Evolutionary conservation across 23 tunicate genomes (phyloP), one percentile per base, ranked within the genome.

Genomic region (Ascidia mentula): DNA sequence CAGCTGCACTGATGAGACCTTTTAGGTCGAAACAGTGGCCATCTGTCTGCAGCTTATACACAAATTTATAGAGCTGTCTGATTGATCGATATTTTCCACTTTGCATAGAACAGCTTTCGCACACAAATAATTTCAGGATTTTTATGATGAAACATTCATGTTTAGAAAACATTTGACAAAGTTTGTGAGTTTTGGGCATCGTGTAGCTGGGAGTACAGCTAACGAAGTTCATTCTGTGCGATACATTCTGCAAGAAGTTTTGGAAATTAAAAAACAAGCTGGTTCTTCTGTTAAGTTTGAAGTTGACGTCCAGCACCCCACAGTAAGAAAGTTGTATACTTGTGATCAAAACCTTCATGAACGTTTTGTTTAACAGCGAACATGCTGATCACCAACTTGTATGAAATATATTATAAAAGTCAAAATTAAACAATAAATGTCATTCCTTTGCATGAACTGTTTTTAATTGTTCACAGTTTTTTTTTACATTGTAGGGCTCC

Each of bases 141-240:
- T 33, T 69, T 17, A 24, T 24, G 26, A 15, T 69, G 31, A 9
- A 8, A 13, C n/a, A n/a, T n/a, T n/a, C n/a, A n/a, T 33, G 12
- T 31, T 24, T 78, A 91, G 97, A 45, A 39, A 31, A n/a, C 97
- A 91, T 78, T 82, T 91, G 75, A 61, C 59, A 2, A 72, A 59
- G 39, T 59, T 91, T 37, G 87, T 91, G 59, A 75, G 80, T 22
- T 72, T 92, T 35, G 97, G 97, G 4, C 83, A 80, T n/a, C 81
- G 97, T 34, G 82, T 85, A 9, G 89, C 92, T 31, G 97, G 97
- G 32, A 86, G 89, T 39, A 36, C 38, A n/a, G 89, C 86, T 37
- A 92, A 92, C 83, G 97, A 92, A 36, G 42, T 78, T 15, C 61
- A 82, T 59, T 85, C 97, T 32, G 82, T 79, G 34, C 40, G 79